These are phyloP conservation scores for Cryptosula pallasiana DNA, from an alignment of 2,888 invertebrate genomes.

Conservation along the genomic window DNA sequence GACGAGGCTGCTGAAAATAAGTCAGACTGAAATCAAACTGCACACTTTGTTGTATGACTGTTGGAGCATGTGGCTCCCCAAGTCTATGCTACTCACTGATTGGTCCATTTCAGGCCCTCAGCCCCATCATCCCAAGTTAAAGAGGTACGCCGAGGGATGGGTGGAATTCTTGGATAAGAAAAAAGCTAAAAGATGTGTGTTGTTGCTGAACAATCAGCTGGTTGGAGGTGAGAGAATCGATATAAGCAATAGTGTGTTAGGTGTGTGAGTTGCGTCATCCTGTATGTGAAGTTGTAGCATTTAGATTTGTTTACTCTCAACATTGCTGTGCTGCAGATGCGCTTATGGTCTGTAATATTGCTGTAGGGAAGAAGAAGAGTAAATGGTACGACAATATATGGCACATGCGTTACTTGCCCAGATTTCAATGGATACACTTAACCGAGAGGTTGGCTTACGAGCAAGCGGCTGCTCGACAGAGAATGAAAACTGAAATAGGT, in stretches of 20 bases:
- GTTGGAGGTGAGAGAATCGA: too few species aligned
- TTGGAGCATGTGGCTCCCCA: too few species aligned
- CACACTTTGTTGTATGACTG: too few species aligned
- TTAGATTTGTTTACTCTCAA: too few species aligned
- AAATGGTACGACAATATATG: constrained; percentile 85
- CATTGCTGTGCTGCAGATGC: neutral
- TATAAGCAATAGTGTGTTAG: too few species aligned
- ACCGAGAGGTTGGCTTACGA: constrained; percentile 90
- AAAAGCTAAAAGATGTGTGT: constrained; percentile 79
- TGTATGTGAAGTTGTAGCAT: too few species aligned
- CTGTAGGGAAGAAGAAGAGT: constrained; percentile 68
- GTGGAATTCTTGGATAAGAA: constrained; percentile 85
- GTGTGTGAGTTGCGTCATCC: too few species aligned
- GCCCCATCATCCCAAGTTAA: constrained; percentile 30
- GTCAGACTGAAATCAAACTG: too few species aligned
- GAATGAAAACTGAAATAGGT: constrained; percentile 77
- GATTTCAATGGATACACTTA: constrained; percentile 93
- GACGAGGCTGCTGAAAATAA: too few species aligned
- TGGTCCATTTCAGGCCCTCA: constrained; percentile 10
- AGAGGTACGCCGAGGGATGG: constrained; percentile 74
- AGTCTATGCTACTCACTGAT: too few species aligned
- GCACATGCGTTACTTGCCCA: constrained; percentile 91
- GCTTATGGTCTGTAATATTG: neutral
- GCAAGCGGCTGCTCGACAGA: constrained; percentile 79
- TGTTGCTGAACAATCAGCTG: constrained; percentile 70